Conservation (phyloP, 2,113 vertebrate genomes). For the Neopipo cinnamomea region DNA sequence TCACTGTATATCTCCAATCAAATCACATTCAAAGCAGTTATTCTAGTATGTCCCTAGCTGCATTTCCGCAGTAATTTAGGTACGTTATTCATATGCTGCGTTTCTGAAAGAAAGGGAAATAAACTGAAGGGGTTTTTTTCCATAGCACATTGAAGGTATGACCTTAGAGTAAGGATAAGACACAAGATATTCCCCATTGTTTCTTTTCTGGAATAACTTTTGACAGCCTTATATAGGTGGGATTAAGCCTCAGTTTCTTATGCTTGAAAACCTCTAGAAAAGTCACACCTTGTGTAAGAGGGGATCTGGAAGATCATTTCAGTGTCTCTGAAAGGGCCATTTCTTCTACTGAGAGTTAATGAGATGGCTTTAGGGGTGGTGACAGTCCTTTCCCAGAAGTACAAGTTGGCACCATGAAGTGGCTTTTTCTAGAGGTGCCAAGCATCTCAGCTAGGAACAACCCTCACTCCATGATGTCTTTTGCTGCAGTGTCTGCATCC, state of each 20-base stretch:
- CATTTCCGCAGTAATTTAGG: constrained; percentile 24
- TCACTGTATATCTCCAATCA: constrained; percentile 19
- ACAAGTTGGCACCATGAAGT: background rate
- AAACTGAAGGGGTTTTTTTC: background rate
- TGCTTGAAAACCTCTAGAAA: background rate
- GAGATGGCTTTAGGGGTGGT: background rate
- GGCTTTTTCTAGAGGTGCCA: background rate
- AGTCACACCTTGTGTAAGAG: background rate
- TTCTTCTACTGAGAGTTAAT: background rate
- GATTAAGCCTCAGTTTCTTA: background rate
- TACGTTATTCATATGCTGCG: constrained; percentile 1
- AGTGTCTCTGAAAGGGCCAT: background rate
- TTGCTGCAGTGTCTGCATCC: background rate
- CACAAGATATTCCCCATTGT: background rate
- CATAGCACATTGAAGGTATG: background rate
- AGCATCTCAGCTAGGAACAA: background rate
- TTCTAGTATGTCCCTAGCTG: background rate
- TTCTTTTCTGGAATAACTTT: background rate
- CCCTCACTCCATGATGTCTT: background rate
- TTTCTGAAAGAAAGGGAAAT: constrained; percentile 16
- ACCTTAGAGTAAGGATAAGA: background rate
- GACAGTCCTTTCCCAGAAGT: background rate
- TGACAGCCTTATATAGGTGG: background rate
- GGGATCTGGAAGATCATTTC: background rate
- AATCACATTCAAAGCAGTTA: constrained; percentile 31